Evolutionary conservation across 1,140 invertebrate species (phyloP).

Genomic region (Pseudobourletiella spinata): DNA sequence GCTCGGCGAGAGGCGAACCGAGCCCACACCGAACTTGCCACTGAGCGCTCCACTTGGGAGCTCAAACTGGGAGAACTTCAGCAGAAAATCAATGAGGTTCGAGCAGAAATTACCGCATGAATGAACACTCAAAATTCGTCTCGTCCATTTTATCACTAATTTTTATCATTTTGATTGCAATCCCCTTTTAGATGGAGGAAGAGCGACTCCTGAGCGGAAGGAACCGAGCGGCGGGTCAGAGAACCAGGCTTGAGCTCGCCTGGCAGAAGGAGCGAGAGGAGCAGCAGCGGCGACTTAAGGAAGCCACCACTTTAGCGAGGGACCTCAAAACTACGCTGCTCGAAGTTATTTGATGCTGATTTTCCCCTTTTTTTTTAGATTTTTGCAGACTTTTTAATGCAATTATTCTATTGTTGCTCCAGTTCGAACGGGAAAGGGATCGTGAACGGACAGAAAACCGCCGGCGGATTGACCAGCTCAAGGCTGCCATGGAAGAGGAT

Average conservation of each 20-base stretch:
- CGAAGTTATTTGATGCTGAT: constrained; percentile 49
- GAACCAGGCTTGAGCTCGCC: constrained; percentile 80
- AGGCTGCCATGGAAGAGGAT: constrained; percentile 74
- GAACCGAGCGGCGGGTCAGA: constrained; percentile 66
- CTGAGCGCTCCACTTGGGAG: constrained; percentile 76
- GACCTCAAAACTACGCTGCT: constrained; percentile 78
- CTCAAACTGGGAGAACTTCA: constrained; percentile 81
- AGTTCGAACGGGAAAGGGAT: constrained; percentile 76
- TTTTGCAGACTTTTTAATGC: not conserved
- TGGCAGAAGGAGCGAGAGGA: constrained; percentile 94
- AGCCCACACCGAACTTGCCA: constrained; percentile 78
- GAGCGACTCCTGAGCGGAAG: constrained; percentile 66
- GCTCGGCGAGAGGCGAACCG: constrained; percentile 69
- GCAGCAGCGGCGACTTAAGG: constrained; percentile 76
- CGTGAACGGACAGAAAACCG: constrained; percentile 78
- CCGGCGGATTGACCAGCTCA: constrained; percentile 71
- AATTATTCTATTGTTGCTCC: constrained; percentile 32
- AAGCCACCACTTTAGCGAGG: constrained; percentile 80
- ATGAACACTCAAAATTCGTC: not conserved
- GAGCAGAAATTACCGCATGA: not conserved
- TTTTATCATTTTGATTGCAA: too few relatives aligned
- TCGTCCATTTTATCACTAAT: not conserved
- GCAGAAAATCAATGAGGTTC: constrained; percentile 80
- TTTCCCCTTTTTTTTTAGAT: too few relatives aligned
- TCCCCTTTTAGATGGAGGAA: constrained; percentile 65